phyloP scores from a whole-genome alignment of 2,888 invertebrate genomes.

The Lasioglossum malachurum region DNA sequence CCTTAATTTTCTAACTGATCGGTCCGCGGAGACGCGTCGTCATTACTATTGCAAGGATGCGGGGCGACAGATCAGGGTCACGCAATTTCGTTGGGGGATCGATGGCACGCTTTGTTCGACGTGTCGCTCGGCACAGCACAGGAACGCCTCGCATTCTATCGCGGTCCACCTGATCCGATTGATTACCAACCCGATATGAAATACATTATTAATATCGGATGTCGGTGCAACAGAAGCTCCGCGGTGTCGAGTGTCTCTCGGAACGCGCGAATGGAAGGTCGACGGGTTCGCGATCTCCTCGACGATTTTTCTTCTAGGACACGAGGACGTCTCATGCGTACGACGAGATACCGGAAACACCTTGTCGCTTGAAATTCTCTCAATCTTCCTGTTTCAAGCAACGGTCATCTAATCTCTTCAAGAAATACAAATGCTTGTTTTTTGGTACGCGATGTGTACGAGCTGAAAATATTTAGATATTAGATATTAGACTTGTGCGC shows the following conservation, averaged over 20 bases:
- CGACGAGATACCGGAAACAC: not conserved
- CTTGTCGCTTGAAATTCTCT: not conserved
- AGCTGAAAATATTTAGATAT: too few species aligned
- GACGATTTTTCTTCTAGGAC: not conserved
- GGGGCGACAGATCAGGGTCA: not conserved
- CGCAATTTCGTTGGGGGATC: slow-evolving; percentile 25
- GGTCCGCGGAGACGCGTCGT: not conserved
- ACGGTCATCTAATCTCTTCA: not conserved
- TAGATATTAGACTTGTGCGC: too few species aligned
- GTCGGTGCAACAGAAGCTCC: slow-evolving; percentile 33
- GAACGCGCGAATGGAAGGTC: not conserved
- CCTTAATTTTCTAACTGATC: not conserved
- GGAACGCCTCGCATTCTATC: slow-evolving; percentile 14
- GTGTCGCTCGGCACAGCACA: not conserved
- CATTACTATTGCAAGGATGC: not conserved
- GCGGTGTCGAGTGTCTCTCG: slow-evolving; percentile 37
- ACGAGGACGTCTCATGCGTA: not conserved
- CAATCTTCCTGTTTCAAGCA: not conserved
- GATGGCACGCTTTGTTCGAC: slow-evolving; percentile 21
- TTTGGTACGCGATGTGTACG: too few species aligned
- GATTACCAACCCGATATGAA: slow-evolving; percentile 32
- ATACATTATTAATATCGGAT: slow-evolving; percentile 58
- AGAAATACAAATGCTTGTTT: too few species aligned
- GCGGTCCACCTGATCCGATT: slow-evolving; percentile 47
- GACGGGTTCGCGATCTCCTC: not conserved